Conservation (phyloP, 2,797 vertebrate species). For the Presbytis comata region DNA sequence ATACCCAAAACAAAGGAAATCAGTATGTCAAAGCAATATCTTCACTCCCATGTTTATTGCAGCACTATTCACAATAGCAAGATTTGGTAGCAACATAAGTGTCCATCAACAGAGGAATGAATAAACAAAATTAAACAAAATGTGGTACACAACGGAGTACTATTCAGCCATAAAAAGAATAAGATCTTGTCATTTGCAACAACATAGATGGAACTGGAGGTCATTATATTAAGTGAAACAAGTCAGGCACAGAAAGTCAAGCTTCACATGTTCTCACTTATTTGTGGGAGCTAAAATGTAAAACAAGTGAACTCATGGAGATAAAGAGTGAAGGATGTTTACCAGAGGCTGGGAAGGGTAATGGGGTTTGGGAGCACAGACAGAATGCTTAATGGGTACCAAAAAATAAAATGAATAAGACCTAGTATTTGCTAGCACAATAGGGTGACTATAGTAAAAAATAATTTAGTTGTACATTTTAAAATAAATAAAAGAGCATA, state of each 20-base stretch:
- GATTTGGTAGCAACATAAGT: background rate
- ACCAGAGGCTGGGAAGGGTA: background rate
- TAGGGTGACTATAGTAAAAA: background rate
- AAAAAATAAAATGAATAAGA: background rate
- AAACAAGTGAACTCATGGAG: background rate
- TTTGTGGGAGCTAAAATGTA: background rate
- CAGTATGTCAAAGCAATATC: background rate
- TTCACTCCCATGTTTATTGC: background rate
- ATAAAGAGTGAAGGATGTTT: background rate
- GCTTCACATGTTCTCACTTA: background rate
- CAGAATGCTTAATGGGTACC: background rate
- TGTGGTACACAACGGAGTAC: background rate
- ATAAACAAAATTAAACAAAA: background rate
- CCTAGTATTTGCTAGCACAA: background rate
- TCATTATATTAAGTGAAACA: background rate
- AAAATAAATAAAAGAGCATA: background rate
- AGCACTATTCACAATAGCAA: background rate
- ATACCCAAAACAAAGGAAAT: background rate
- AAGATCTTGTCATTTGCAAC: background rate
- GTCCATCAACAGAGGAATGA: background rate
- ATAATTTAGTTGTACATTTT: background rate
- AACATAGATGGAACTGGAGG: background rate
- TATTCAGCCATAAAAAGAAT: background rate
- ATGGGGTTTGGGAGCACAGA: background rate
- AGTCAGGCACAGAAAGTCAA: background rate